Evolutionary conservation across 35 echinoderm and acorn worm genomes (phyloP).

Genomic region (Diadema setosum): DNA sequence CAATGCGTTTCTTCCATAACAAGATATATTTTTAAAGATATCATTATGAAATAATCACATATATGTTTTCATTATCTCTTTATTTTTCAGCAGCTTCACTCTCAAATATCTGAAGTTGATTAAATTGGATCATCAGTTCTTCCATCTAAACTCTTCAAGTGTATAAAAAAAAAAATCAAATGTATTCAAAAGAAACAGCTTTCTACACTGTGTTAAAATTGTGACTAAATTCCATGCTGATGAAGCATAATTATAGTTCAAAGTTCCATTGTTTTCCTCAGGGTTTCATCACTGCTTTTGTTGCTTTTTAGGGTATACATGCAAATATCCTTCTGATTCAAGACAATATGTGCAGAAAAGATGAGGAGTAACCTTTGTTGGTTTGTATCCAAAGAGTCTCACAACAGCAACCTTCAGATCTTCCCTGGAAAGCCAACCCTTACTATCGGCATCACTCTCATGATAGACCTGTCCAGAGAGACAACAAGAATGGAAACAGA

Average conservation of each 20-base stretch:
- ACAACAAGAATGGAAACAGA: neutral
- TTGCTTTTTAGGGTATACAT: neutral
- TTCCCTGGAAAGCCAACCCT: slow-evolving; percentile 61
- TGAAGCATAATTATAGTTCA: too few species aligned
- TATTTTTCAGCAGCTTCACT: too few species aligned
- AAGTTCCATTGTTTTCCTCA: neutral
- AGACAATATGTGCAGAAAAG: neutral
- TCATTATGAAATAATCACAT: too few species aligned
- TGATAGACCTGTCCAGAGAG: slow-evolving; percentile 49
- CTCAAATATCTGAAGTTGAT: too few species aligned
- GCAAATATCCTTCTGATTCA: neutral
- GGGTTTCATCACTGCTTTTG: neutral
- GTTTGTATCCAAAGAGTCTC: slow-evolving; percentile 86
- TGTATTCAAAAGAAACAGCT: neutral
- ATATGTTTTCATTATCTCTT: too few species aligned
- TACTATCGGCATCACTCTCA: slow-evolving; percentile 67
- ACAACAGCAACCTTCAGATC: slow-evolving; percentile 87
- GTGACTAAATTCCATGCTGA: too few species aligned
- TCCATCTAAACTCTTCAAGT: too few species aligned
- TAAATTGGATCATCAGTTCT: too few species aligned
- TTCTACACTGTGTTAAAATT: neutral
- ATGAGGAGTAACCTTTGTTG: slow-evolving; percentile 61
- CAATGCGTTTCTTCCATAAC: too few species aligned
- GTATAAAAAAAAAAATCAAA: too few species aligned
- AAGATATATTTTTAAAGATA: too few species aligned